phyloP scores from a whole-genome alignment of 2,888 invertebrate species.

The Drosophila acutilabella region DNA sequence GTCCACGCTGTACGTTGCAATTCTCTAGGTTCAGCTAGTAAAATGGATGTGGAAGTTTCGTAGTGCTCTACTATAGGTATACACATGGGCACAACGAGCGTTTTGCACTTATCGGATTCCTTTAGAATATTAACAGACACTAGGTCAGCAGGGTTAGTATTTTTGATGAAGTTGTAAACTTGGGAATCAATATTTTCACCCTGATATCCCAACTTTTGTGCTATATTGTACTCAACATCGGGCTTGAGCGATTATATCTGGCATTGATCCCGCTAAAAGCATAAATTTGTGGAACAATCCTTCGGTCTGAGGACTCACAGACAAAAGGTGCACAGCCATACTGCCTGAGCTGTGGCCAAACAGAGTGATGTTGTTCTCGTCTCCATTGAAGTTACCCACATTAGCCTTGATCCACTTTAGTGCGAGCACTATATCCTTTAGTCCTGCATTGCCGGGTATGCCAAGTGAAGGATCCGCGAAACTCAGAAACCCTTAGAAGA shows the following conservation, averaged over 20 bases:
- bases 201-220: constrained; percentile 75
- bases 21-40: constrained; percentile 70
- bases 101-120: constrained; percentile 46
- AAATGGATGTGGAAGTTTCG: constrained; percentile 59
- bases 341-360: constrained; percentile 86
- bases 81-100: constrained; percentile 35
- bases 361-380: constrained; percentile 86
- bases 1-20: constrained; percentile 79
- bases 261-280: constrained; percentile 78
- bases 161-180: constrained; percentile 58
- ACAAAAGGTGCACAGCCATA: constrained; percentile 84
- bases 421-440: constrained; percentile 86
- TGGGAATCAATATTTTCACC: constrained; percentile 75
- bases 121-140: constrained; percentile 45
- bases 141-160: constrained; percentile 58
- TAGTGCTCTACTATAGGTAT: constrained; percentile 78
- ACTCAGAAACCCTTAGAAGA: constrained; percentile 85
- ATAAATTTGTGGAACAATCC: constrained; percentile 83
- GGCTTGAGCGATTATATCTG: constrained; percentile 28
- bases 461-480: constrained; percentile 85
- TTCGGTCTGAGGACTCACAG: constrained; percentile 85
- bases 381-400: constrained; percentile 86
- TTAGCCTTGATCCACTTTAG: constrained; percentile 86
- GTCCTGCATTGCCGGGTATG: constrained; percentile 86
- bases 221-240: constrained; percentile 67